phyloP scores from a whole-genome alignment of 2,113 vertebrate species.

The Anser brachyrhynchus region DNA sequence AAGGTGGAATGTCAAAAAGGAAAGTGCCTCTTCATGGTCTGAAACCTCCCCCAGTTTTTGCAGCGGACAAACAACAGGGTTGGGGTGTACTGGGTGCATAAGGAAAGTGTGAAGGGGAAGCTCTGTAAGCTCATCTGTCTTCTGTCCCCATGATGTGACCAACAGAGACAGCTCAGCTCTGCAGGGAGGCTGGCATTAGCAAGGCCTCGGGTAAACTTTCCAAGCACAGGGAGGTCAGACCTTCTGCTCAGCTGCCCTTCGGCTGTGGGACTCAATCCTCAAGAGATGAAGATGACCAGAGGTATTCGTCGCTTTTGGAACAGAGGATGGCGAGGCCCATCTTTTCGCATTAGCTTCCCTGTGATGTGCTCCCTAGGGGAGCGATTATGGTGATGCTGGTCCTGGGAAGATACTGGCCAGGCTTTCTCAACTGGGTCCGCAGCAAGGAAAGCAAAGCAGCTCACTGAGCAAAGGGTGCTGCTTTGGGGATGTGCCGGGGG shows the following conservation, averaged over 20 bases:
- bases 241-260: background rate
- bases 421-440: constrained; percentile 10
- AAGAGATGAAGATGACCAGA: background rate
- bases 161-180: background rate
- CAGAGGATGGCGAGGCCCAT: constrained; percentile 2
- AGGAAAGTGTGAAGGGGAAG: background rate
- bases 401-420: background rate
- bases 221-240: background rate
- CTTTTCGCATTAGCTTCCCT: constrained; percentile 10
- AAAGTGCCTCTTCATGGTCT: background rate
- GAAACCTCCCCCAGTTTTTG: background rate
- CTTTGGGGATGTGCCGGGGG: background rate
- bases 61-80: background rate
- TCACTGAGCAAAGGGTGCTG: background rate
- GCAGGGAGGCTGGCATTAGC: background rate
- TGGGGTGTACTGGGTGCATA: background rate
- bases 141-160: background rate
- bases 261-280: constrained; percentile 14
- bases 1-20: background rate
- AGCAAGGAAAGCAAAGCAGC: background rate
- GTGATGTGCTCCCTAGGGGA: background rate
- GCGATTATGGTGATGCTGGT: background rate
- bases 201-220: background rate
- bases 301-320: constrained; percentile 40
- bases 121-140: constrained; percentile 1